Conservation (phyloP, 1,140 invertebrate species). For the Cherax destructor region DNA sequence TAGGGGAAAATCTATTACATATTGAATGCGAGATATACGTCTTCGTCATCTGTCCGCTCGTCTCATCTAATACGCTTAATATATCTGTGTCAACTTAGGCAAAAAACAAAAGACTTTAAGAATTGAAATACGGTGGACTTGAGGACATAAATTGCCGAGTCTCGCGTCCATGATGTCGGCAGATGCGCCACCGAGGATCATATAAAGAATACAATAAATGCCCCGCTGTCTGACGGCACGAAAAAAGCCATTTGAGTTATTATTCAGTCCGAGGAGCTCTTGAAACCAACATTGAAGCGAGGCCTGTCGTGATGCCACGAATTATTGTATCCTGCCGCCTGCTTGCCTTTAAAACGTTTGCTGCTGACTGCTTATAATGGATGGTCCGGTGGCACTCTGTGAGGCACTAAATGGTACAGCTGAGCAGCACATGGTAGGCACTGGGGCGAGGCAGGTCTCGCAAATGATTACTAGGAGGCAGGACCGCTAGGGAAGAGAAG, state of each 20-base stretch:
- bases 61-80: neutral
- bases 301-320: neutral
- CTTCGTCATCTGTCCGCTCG: neutral
- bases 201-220: conserved; percentile 37
- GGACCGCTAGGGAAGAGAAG: conserved; percentile 1
- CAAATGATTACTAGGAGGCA: conserved; percentile 43
- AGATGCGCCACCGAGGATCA: conserved; percentile 15
- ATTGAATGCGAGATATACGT: neutral
- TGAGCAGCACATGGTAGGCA: conserved; percentile 54
- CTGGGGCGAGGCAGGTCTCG: conserved; percentile 27
- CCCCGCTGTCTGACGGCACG: neutral
- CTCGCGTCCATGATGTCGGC: neutral
- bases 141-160: neutral
- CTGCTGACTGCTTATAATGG: conserved; percentile 47
- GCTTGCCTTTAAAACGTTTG: neutral
- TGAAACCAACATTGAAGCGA: conserved; percentile 37
- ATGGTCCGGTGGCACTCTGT: conserved; percentile 38
- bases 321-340: neutral
- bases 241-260: conserved; percentile 17
- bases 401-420: conserved; percentile 48
- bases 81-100: neutral
- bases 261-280: neutral
- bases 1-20: neutral
- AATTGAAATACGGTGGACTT: neutral
- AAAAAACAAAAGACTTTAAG: neutral